Evolutionary conservation across 2,797 vertebrate species (phyloP).

Genomic region (Falco concolor): DNA sequence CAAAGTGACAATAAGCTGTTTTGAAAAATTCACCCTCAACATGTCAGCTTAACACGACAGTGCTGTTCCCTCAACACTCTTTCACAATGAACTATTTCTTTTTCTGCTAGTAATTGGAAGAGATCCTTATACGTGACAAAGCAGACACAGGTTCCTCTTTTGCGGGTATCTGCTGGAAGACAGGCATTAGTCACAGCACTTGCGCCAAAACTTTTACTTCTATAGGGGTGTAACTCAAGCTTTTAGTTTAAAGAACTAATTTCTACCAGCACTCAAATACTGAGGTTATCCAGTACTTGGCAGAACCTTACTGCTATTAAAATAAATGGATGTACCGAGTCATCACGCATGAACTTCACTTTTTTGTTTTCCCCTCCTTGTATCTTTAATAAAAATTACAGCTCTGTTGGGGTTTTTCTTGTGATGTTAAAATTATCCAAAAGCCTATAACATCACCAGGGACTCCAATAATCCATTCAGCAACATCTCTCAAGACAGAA

Average conservation of each 20-base stretch:
- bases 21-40: neutral
- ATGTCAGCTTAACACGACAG: neutral
- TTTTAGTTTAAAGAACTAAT: neutral
- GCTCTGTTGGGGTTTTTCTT: neutral
- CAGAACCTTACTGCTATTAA: neutral
- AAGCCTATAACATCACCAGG: neutral
- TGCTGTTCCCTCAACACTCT: neutral
- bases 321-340: neutral
- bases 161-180: neutral
- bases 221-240: neutral
- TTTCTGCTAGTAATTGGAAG: neutral
- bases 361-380: neutral
- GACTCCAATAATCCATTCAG: neutral
- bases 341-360: neutral
- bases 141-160: neutral
- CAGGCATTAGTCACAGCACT: neutral
- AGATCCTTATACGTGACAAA: neutral
- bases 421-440: neutral
- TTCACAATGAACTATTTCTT: neutral
- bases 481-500: neutral
- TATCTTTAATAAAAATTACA: accelerated
- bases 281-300: neutral
- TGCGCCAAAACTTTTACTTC: neutral
- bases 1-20: neutral
- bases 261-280: neutral